Evolutionary conservation across 2,797 vertebrate species (phyloP).

Genomic region (Crenuchus spilurus): DNA sequence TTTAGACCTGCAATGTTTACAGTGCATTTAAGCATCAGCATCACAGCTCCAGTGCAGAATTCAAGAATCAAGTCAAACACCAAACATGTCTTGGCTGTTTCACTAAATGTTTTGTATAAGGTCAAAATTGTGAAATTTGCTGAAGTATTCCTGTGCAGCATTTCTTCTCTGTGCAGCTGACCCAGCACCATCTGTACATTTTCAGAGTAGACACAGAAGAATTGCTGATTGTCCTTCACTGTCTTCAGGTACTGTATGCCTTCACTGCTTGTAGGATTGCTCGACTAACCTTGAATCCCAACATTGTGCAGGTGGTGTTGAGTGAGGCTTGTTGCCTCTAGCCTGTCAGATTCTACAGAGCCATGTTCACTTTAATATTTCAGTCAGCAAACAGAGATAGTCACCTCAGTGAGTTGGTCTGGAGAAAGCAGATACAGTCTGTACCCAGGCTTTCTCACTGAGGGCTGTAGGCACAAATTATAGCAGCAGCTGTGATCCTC

Average conservation of each 20-base stretch:
- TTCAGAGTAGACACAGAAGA: neutral
- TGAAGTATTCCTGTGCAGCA: neutral
- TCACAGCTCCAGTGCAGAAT: no score
- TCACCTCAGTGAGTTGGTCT: slow-evolving; percentile 4
- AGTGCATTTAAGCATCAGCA: no score
- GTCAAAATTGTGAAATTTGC: no score
- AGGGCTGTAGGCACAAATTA: neutral
- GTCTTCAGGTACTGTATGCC: neutral
- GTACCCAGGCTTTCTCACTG: neutral
- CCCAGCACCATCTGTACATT: neutral
- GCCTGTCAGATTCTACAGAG: neutral
- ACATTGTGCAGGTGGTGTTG: neutral
- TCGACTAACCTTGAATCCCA: neutral
- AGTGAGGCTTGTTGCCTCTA: neutral
- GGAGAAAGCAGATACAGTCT: slow-evolving; percentile 1
- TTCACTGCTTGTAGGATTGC: neutral
- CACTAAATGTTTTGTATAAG: no score
- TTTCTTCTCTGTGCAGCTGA: neutral
- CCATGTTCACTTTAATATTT: neutral
- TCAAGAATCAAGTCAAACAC: no score
- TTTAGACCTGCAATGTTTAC: no score
- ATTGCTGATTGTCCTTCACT: neutral
- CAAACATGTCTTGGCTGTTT: no score
- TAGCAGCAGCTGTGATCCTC: slow-evolving; percentile 1
- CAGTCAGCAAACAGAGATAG: neutral